Percentiles rank a stretch among this genome's conserved stretches.
These are phyloP conservation scores for Mesoclemmys tuberculata DNA, from an alignment of 2,113 vertebrate genomes.

Conservation along the genomic window DNA sequence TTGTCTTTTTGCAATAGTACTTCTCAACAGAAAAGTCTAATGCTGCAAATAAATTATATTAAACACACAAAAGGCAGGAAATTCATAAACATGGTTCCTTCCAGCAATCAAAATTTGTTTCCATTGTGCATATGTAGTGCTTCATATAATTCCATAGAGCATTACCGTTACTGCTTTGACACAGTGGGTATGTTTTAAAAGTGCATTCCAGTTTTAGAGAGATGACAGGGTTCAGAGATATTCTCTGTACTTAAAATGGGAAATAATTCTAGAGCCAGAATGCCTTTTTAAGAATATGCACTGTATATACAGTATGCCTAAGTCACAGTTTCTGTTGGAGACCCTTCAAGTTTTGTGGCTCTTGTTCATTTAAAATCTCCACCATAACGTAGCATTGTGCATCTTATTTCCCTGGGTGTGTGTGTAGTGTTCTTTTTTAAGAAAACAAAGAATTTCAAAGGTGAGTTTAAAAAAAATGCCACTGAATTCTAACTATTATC, in stretches of 20 bases:
- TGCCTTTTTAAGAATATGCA: not conserved
- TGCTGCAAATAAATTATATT: constrained; percentile 15
- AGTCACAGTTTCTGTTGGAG: not conserved
- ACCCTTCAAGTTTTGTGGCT: not conserved
- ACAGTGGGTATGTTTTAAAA: not conserved
- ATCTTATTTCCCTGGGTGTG: not conserved
- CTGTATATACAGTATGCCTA: rapidly evolving
- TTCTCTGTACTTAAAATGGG: not conserved
- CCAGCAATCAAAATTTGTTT: constrained; percentile 5
- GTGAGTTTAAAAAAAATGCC: rapidly evolving
- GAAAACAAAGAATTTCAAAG: not conserved
- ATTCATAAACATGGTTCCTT: not conserved
- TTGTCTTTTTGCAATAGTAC: constrained; percentile 10
- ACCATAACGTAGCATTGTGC: not conserved
- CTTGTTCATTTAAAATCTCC: not conserved
- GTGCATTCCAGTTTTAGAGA: not conserved
- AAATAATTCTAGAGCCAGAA: not conserved
- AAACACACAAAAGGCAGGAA: constrained; percentile 4
- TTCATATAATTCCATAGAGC: not conserved
- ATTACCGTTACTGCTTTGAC: not conserved
- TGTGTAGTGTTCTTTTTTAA: not conserved
- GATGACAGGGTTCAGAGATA: not conserved
- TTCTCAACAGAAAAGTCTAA: constrained; percentile 20
- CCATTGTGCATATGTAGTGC: not conserved
- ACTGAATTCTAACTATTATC: not conserved